Conservation (phyloP, 2,113 vertebrate genomes). For the Morone saxatilis region DNA sequence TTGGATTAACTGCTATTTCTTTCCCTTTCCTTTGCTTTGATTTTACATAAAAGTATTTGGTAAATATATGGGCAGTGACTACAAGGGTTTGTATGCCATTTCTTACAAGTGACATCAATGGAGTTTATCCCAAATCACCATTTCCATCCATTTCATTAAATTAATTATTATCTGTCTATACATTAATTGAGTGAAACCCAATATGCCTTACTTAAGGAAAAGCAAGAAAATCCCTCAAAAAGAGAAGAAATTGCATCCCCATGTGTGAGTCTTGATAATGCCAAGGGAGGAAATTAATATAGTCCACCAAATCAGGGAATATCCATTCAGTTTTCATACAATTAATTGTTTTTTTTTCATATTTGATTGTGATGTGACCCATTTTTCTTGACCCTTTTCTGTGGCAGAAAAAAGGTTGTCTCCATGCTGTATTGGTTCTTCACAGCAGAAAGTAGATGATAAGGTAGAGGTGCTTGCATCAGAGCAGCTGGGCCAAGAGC, state of each 20-base stretch:
- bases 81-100: not conserved
- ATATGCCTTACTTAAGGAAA: not conserved
- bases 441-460: slow-evolving; percentile 42
- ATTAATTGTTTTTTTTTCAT: slow-evolving; percentile 13
- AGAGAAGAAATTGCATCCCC: slow-evolving; percentile 13
- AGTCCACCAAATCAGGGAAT: not conserved
- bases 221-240: not conserved
- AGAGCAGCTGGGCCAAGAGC: slow-evolving; percentile 39
- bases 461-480: slow-evolving; percentile 57
- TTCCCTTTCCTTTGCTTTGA: slow-evolving; percentile 32
- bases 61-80: not conserved
- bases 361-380: slow-evolving; percentile 21
- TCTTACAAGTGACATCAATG: slow-evolving; percentile 32
- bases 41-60: slow-evolving; percentile 22
- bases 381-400: slow-evolving; percentile 34
- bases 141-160: slow-evolving; percentile 63
- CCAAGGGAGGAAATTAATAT: not conserved
- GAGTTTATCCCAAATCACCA: slow-evolving; percentile 31
- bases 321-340: slow-evolving; percentile 19
- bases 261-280: slow-evolving; percentile 16
- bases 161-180: slow-evolving; percentile 37
- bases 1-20: slow-evolving; percentile 19
- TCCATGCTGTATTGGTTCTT: slow-evolving; percentile 44
- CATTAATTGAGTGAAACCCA: slow-evolving; percentile 42
- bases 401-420: slow-evolving; percentile 28